Evolutionary conservation across 2,113 vertebrate species (phyloP).

Genomic region (Rhegmatorhina hoffmannsi): DNA sequence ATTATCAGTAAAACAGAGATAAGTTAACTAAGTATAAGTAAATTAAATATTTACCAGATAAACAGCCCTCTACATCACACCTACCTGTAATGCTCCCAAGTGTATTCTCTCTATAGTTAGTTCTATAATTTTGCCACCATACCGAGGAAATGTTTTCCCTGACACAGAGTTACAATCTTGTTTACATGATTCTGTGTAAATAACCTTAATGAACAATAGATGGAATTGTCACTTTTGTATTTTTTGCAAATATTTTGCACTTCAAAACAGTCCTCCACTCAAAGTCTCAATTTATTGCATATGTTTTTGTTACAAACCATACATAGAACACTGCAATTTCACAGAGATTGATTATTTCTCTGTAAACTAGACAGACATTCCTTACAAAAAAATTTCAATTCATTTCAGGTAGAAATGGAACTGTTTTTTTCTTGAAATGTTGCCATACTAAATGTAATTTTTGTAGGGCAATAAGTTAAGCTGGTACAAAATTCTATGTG

Average conservation of each 20-base stretch:
- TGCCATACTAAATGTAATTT: background rate
- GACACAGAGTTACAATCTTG: background rate
- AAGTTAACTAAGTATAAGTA: background rate
- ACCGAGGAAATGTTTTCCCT: background rate
- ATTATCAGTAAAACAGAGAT: background rate
- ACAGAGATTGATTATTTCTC: background rate
- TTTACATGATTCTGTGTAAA: background rate
- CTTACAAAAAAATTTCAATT: background rate
- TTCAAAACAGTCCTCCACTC: background rate
- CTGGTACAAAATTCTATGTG: background rate
- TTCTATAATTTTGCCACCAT: background rate
- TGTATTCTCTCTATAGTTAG: background rate
- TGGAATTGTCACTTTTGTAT: background rate
- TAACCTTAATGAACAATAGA: background rate
- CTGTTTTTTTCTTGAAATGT: background rate
- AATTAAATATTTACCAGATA: background rate
- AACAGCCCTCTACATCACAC: background rate
- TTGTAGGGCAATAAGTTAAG: background rate
- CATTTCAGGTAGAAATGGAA: background rate
- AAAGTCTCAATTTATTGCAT: background rate
- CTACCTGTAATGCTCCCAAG: background rate
- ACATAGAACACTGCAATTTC: background rate
- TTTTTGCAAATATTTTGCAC: background rate
- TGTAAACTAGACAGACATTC: background rate
- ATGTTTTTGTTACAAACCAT: background rate